Evolutionary conservation across 2,797 vertebrate genomes (phyloP).

Genomic region (Dromococcyx pavoninus): DNA sequence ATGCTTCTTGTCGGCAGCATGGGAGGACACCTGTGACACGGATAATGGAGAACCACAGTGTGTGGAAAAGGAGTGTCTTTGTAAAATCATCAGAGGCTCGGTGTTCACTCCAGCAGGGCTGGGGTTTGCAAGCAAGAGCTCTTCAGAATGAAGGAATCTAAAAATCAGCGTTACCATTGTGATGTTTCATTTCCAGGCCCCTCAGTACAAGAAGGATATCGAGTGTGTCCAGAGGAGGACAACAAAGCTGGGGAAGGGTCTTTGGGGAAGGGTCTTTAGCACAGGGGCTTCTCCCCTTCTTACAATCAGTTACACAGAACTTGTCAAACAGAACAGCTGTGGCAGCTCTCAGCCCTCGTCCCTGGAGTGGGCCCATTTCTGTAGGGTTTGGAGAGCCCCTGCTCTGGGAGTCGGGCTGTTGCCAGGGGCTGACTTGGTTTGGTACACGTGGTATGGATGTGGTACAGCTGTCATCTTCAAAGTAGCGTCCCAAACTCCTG

Average conservation of each 20-base stretch:
- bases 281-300: background rate
- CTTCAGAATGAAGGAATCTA: background rate
- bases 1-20: rapidly evolving
- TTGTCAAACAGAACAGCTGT: rapidly evolving
- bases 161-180: rapidly evolving
- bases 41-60: rapidly evolving
- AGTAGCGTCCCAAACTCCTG: rapidly evolving
- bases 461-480: rapidly evolving
- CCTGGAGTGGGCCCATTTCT: rapidly evolving
- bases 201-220: no score
- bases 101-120: rapidly evolving
- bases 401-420: no score
- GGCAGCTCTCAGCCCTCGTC: rapidly evolving
- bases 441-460: rapidly evolving
- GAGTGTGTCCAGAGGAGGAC: no score
- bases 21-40: rapidly evolving
- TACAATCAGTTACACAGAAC: rapidly evolving
- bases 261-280: no score
- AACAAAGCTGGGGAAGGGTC: no score
- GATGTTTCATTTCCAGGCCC: no score
- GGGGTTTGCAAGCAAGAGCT: background rate
- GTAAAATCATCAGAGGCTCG: background rate
- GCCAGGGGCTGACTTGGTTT: background rate
- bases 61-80: background rate
- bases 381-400: no score